Evolutionary conservation across 2,113 vertebrate genomes (phyloP), one percentile per base, ranked within the genome.

Genomic region (Laterallus jamaicensis): DNA sequence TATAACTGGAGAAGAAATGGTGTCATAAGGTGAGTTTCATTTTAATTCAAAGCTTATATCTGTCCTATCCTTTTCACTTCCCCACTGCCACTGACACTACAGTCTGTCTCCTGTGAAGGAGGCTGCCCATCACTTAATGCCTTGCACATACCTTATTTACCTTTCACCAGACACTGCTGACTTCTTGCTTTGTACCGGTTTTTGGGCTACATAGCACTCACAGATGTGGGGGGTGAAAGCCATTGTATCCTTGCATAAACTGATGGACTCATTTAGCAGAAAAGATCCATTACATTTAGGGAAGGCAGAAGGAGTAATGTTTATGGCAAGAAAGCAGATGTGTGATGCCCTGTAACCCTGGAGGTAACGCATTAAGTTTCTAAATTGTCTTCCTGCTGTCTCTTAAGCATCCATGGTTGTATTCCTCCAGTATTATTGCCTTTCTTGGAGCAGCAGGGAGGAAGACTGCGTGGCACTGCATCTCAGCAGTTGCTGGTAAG

Each of bases 1-100:
- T 74, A 84, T 52, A 96, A 74, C 84, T 86, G 73, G 67, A 86
- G 44, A 88, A 96, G 86, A 87, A 85, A 90, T 44, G 3, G 16
- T 66, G 55, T 86, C 12, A 35, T 40, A 86, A 82, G 39, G 22
- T 49, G n/a, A 37, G 29, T 62, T 83, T 73, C 81, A 60, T 95
- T 96, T 77, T 44, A 91, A 88, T 91, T 79, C 66, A 67, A 71
- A 92, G 8, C 28, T 70, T 64, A 9, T n/a, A 59, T 85, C 68
- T 71, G 49, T 63, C 28, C 79, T 44, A 22, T 79, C 55, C 37
- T 76, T 92, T 78, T 85, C 8, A 3, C 28, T 70, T 95, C 42
- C 60, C 83, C 3, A 16, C 39, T 49, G 15, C 31, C 91, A 47
- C 79, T 82, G 81, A 82, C 79, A 79, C 21, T 63, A 37, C n/a